Percentiles rank a stretch among this genome's conserved stretches.
Conservation (phyloP, 2,888 invertebrate species). For the Tetramorium bicarinatum region DNA sequence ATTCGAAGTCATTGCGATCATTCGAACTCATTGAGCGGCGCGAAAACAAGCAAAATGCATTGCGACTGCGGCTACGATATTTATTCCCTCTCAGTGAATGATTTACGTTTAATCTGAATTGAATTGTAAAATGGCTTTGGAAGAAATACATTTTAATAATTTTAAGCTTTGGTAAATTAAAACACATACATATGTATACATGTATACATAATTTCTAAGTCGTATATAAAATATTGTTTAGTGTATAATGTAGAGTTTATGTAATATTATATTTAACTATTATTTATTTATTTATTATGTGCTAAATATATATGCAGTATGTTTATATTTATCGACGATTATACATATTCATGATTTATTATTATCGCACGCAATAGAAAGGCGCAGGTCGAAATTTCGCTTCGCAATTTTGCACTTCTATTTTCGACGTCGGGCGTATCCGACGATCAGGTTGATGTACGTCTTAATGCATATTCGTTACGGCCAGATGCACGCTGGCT, state of each 20-base stretch:
- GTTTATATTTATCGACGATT: slow-evolving; percentile 13
- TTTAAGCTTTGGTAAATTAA: neutral
- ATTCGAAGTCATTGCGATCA: slow-evolving; percentile 19
- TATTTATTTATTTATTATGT: neutral
- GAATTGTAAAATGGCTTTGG: slow-evolving; percentile 5
- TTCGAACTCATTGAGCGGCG: slow-evolving; percentile 24
- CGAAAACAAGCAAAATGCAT: slow-evolving; percentile 38
- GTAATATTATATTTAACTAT: neutral
- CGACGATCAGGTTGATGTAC: neutral
- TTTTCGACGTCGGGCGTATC: neutral
- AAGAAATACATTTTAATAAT: neutral
- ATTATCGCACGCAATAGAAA: neutral
- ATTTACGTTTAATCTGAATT: slow-evolving; percentile 15
- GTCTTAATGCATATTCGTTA: slow-evolving; percentile 36
- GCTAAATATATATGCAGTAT: neutral
- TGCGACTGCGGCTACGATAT: slow-evolving; percentile 7
- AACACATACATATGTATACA: neutral
- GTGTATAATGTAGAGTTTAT: neutral
- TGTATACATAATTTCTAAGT: neutral
- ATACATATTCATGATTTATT: neutral
- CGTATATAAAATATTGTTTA: neutral
- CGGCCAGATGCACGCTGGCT: neutral
- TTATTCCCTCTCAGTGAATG: slow-evolving; percentile 31
- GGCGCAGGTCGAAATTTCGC: neutral
- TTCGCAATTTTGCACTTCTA: neutral